Conservation (phyloP, 2,888 invertebrate species). For the Congeria kusceri region DNA sequence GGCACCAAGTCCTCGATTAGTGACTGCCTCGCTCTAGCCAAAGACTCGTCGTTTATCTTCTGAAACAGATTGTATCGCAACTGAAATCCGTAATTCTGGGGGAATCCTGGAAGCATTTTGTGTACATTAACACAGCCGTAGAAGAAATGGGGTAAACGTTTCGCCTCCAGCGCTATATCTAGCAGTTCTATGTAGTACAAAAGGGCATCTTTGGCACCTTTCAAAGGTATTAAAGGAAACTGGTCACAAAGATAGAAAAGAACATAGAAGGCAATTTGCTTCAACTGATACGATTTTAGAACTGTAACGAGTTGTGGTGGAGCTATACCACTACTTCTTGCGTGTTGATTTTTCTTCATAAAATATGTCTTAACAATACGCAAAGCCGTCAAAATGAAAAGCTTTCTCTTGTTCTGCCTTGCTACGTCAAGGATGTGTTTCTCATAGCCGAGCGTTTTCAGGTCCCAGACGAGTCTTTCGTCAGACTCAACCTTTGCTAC, state of each 20-base stretch:
- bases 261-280: constrained; percentile 48
- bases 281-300: constrained; percentile 44
- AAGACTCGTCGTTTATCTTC: constrained; percentile 8
- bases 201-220: constrained; percentile 24
- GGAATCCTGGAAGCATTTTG: constrained; percentile 12
- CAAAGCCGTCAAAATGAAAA: constrained; percentile 51
- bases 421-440: constrained; percentile 49
- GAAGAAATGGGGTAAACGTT: background rate
- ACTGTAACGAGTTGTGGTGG: constrained; percentile 46
- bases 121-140: background rate
- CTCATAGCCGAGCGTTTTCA: constrained; percentile 47
- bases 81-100: background rate
- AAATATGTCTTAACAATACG: constrained; percentile 43
- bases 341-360: background rate
- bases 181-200: background rate
- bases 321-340: background rate
- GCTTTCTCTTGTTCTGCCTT: constrained; percentile 14
- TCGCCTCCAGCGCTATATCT: background rate
- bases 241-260: constrained; percentile 34
- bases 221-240: constrained; percentile 8
- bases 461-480: constrained; percentile 37
- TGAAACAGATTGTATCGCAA: constrained; percentile 14
- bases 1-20: constrained; percentile 1
- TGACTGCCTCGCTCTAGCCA: constrained; percentile 8
- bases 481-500: constrained; percentile 10